Percentiles rank a stretch among this genome's conserved stretches.
phyloP scores from a whole-genome alignment of 1,140 invertebrate species.

The Zaprionus lachaisei region DNA sequence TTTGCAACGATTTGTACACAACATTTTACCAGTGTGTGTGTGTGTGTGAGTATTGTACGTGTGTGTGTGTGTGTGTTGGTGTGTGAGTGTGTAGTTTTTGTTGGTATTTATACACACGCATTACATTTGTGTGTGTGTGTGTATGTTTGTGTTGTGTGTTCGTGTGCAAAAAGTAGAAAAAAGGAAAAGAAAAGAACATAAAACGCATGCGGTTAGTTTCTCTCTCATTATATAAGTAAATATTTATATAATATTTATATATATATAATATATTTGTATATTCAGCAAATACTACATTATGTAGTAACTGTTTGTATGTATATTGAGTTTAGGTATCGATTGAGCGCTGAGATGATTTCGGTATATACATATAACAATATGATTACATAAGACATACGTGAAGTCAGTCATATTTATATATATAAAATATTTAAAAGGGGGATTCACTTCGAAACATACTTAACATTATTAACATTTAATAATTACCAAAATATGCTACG shows the following conservation, averaged over 20 bases:
- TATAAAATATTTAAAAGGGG: slow-evolving; percentile 49
- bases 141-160: slow-evolving; percentile 57
- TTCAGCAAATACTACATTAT: slow-evolving; percentile 77
- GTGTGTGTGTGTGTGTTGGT: slow-evolving; percentile 35
- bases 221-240: slow-evolving; percentile 77
- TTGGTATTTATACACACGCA: slow-evolving; percentile 24
- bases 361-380: slow-evolving; percentile 81
- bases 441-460: slow-evolving; percentile 74
- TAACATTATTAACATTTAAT: slow-evolving; percentile 73
- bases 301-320: slow-evolving; percentile 61
- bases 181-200: slow-evolving; percentile 84
- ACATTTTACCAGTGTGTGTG: slow-evolving; percentile 65
- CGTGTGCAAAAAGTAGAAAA: slow-evolving; percentile 82
- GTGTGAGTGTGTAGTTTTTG: slow-evolving; percentile 48
- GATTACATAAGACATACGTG: slow-evolving; percentile 78
- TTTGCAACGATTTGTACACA: slow-evolving; percentile 77
- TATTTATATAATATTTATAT: slow-evolving; percentile 61
- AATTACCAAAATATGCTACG: slow-evolving; percentile 79
- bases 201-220: slow-evolving; percentile 85
- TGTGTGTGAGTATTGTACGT: slow-evolving; percentile 44
- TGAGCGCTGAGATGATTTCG: slow-evolving; percentile 64
- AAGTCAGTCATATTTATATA: slow-evolving; percentile 59
- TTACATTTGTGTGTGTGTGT: slow-evolving; percentile 35
- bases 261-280: slow-evolving; percentile 50
- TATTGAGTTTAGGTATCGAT: slow-evolving; percentile 50